Conservation (phyloP, 2,888 invertebrate species). For the Torymus auratus region DNA sequence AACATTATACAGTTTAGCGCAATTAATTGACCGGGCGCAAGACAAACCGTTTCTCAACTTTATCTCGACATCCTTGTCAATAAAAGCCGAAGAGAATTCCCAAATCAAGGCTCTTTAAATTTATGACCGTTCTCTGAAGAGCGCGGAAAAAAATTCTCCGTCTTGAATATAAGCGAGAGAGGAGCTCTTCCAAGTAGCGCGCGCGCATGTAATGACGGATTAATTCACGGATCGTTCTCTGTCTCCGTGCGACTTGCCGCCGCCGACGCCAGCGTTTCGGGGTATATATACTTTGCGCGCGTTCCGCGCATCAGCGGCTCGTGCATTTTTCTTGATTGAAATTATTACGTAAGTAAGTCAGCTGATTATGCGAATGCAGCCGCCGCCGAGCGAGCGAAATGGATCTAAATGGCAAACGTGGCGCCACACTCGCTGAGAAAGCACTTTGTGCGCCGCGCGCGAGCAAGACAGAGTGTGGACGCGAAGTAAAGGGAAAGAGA, state of each 20-base stretch:
- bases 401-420: conserved; percentile 54
- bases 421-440: conserved; percentile 44
- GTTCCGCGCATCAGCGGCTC: not conserved
- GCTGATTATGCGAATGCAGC: conserved; percentile 55
- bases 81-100: conserved; percentile 23
- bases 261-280: not conserved
- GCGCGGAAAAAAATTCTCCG: conserved; percentile 20
- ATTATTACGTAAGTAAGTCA: conserved; percentile 56
- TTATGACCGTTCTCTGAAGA: conserved; percentile 47
- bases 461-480: not conserved
- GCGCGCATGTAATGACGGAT: conserved; percentile 39
- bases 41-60: not conserved
- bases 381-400: conserved; percentile 22
- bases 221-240: conserved; percentile 40
- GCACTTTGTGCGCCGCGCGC: conserved; percentile 3
- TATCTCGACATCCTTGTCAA: not conserved
- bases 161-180: conserved; percentile 12
- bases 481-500: no score
- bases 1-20: no score
- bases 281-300: no score
- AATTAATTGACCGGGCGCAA: no score
- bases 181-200: conserved; percentile 48
- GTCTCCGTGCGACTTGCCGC: not conserved
- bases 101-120: conserved; percentile 52
- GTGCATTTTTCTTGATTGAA: conserved; percentile 58